A percentile compares a stretch with the other conserved stretches of the same genome.
Conservation (phyloP, 2,888 invertebrate species). For the Athalia circularis region DNA sequence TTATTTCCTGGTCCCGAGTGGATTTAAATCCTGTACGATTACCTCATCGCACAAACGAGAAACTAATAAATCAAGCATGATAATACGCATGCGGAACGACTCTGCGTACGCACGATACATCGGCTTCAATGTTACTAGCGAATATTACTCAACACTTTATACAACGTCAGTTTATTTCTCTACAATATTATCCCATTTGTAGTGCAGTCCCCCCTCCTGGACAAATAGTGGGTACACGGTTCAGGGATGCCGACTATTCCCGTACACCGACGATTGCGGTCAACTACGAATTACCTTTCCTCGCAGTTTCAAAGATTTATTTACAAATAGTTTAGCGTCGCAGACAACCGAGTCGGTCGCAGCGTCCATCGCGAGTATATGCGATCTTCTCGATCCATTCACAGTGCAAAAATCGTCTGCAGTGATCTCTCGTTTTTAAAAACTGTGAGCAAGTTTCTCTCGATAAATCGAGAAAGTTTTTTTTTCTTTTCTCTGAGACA, state of each 20-base stretch:
- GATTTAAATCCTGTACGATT: too few relatives aligned
- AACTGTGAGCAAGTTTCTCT: too few relatives aligned
- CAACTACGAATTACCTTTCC: neutral
- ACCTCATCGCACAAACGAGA: too few relatives aligned
- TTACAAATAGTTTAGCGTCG: neutral
- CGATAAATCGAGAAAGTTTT: too few relatives aligned
- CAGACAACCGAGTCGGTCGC: neutral
- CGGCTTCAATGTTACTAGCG: too few relatives aligned
- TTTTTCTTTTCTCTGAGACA: too few relatives aligned
- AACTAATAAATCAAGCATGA: too few relatives aligned
- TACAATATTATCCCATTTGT: neutral
- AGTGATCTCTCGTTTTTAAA: neutral
- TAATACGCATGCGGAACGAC: too few relatives aligned
- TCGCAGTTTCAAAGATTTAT: neutral
- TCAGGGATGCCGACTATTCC: slow-evolving; percentile 21
- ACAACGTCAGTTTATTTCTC: neutral
- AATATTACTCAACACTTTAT: neutral
- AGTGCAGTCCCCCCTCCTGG: slow-evolving; percentile 26
- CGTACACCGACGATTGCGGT: slow-evolving; percentile 8
- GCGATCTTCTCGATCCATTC: too few relatives aligned
- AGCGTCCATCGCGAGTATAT: too few relatives aligned
- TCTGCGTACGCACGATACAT: too few relatives aligned
- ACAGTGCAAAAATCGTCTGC: neutral
- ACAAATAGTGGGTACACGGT: slow-evolving; percentile 27
- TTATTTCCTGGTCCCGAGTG: too few relatives aligned